These are phyloP conservation scores for Byasa hedistus DNA, from an alignment of 2,888 invertebrate genomes.

Conservation along the genomic window DNA sequence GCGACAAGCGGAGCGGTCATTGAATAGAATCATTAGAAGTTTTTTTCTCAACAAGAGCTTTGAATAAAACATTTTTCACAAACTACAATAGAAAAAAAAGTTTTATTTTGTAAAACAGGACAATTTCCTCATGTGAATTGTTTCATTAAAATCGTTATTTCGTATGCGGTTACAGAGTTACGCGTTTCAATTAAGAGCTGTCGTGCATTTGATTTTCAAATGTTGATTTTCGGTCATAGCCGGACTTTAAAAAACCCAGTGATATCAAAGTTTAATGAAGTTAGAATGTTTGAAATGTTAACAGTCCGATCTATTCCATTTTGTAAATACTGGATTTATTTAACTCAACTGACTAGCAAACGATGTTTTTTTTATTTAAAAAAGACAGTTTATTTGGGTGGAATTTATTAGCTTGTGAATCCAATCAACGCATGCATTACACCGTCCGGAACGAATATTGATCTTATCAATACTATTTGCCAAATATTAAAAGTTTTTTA, in stretches of 20 bases:
- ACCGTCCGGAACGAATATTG: background rate
- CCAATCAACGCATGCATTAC: background rate
- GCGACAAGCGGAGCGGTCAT: slow-evolving; percentile 29
- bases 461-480: background rate
- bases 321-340: slow-evolving; percentile 13
- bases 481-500: background rate
- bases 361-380: background rate
- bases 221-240: slow-evolving; percentile 22
- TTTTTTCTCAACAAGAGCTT: slow-evolving; percentile 35
- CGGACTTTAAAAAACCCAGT: slow-evolving; percentile 13
- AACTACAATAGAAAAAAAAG: slow-evolving; percentile 44
- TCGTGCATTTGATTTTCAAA: slow-evolving; percentile 33
- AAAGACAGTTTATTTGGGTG: background rate
- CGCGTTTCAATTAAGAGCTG: slow-evolving; percentile 38
- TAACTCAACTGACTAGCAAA: background rate
- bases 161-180: slow-evolving; percentile 37
- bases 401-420: background rate
- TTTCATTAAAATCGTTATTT: slow-evolving; percentile 47
- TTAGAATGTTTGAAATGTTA: slow-evolving; percentile 22
- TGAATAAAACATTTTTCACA: slow-evolving; percentile 46
- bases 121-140: slow-evolving; percentile 26
- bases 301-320: slow-evolving; percentile 13
- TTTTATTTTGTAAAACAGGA: slow-evolving; percentile 42
- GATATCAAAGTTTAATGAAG: slow-evolving; percentile 24
- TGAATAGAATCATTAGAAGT: slow-evolving; percentile 28